Base-by-base conservation (phyloP, 2,888 invertebrate species). In the Endotricha flammealis region DNA sequence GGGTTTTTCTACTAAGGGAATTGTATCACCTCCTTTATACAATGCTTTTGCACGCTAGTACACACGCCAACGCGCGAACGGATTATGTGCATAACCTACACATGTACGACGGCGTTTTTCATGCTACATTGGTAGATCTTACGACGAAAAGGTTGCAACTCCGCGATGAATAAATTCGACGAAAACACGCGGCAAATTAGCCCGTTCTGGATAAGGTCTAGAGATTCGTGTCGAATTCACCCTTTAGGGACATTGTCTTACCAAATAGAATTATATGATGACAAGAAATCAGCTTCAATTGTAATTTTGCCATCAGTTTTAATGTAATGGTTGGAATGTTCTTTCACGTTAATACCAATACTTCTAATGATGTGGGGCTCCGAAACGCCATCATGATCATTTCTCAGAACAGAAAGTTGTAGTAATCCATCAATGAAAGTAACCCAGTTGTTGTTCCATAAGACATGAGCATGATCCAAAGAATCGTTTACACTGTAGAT, bases 391-490 rank as follows among this genome's bases (percentile, higher is more conserved):
- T 91, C 87, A 1, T 89, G 79, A 8, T 89, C 78, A 29, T 88
- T 77, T 14, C 88, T 88, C n/a, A 94, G 57, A n/a, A 91, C 85
- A 32, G 90, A 87, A 39, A 94, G 88, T 74, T 96, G 96, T 8
- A 96, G 70, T 87, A 96, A 89, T 0, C 92, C 92, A 67, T 96
- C 96, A 53, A 96, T 83, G 50, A 94, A 91, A 2, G 93, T 89
- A 0, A 92, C 90, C 95, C 95, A 96, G 64, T 94, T 93, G 34
- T 89, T 88, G 11, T 87, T 83, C 94, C 94, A 95, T 22, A 67
- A 57, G 3, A 89, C 46, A 30, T 65, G 42, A 12, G 81, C 88
- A 24, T 60, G 50, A 1, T 61, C 66, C 4, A 73, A 38, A 1
- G 62, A 47, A 4, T 48, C 35, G 28, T 70, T 59, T 0, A 53